Evolutionary conservation across 2,888 invertebrate genomes (phyloP), one percentile per base, ranked within the genome.

Genomic region (Junonia oenone): DNA sequence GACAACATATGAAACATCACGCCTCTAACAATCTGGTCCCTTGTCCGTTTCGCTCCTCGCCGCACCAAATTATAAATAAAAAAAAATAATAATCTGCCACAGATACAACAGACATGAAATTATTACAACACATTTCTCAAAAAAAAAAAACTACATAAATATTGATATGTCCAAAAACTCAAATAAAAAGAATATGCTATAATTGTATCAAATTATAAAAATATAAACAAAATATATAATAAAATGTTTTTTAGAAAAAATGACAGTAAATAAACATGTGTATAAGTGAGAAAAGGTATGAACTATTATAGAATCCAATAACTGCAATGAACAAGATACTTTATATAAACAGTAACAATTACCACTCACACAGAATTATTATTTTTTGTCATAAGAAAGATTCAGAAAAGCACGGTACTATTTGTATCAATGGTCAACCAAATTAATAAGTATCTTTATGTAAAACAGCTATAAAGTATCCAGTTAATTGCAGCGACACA

Each of bases 11-110:
- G 71, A 72, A 75, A 74, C 65, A 74, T 72, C 52, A 68, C 67
- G 52, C 60, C 55, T 55, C 61, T 68, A 69, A 73, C 76, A 68
- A 73, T 75, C 83, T 85, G 85, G 85, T 85, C 84, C 85, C 82
- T 67, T 60, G 63, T 74, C 64, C 70, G 58, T 63, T 66, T 66
- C 69, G 59, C 61, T 63, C 63, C 64, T 61, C 68, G 63, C 63
- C 76, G 62, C 64, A 68, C 77, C 76, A 81, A 80, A 71, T 65
- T 53, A 63, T 73, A 55, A 8, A 51, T 19, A 37, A 47, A 46
- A 66, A 72, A 71, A 70, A 67, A 68, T 66, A 66, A 63, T 43
- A 22, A 56, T 29, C 9, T 29, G 9, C 6, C 9, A 5, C 8
- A 29, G 4, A 31, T 11, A 33, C 31, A 33, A n/a, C 1, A n/a